A percentile compares a stretch with the other conserved stretches of the same genome.
Conservation (phyloP, 2,113 vertebrate species). For the Nettapus auritus region DNA sequence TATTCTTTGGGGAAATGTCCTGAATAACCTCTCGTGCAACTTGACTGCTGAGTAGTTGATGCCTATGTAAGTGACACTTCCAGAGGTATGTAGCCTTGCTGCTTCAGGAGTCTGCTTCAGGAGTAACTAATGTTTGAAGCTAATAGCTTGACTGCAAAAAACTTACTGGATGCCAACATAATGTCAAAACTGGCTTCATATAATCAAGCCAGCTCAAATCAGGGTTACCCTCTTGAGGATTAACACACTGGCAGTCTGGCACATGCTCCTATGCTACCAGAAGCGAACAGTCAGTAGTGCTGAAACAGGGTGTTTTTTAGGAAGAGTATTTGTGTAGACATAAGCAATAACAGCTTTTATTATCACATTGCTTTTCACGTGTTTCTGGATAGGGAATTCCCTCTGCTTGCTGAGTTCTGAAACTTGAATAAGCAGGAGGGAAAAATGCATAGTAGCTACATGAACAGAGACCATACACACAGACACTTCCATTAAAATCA, state of each 20-base stretch:
- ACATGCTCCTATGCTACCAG: neutral
- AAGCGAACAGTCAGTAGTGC: neutral
- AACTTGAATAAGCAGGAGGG: neutral
- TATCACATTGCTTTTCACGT: neutral
- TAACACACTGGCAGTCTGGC: neutral
- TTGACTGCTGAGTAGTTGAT: neutral
- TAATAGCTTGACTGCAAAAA: neutral
- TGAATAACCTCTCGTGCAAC: neutral
- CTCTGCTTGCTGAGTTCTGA: neutral
- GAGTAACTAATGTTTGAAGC: neutral
- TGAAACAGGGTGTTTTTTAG: neutral
- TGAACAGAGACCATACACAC: neutral
- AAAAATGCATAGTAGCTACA: neutral
- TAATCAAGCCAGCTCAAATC: neutral
- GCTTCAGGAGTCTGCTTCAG: neutral
- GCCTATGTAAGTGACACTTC: no score
- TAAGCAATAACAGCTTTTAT: neutral
- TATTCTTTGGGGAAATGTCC: neutral
- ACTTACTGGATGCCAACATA: no score
- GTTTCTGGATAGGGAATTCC: neutral
- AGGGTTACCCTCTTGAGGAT: neutral
- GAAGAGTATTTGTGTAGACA: neutral
- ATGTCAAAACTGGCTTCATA: neutral
- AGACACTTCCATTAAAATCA: neutral
- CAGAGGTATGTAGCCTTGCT: neutral